phyloP scores from a whole-genome alignment of 2,797 vertebrate species.

The Cirrhinus mrigala region DNA sequence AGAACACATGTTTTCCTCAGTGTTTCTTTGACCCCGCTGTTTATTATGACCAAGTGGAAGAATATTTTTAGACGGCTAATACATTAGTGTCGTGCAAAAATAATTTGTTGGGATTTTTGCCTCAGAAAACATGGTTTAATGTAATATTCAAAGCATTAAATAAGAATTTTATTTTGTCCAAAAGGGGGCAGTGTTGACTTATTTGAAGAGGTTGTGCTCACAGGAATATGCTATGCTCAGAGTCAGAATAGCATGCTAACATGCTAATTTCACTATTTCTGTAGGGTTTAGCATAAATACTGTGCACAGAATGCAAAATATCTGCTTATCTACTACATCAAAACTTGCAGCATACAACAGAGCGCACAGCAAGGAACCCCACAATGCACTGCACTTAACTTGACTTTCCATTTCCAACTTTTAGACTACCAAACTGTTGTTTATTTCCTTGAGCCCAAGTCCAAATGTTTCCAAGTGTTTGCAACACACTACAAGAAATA shows the following conservation, averaged over 20 bases:
- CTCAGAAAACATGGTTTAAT: neutral
- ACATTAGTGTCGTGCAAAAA: neutral
- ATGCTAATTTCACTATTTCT: neutral
- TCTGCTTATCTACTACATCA: neutral
- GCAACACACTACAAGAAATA: neutral
- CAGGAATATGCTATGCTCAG: neutral
- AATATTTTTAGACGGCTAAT: slow-evolving; percentile 25
- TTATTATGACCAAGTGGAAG: neutral
- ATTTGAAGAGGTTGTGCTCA: neutral
- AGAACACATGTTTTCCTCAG: slow-evolving; percentile 6
- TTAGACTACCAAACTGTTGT: too few relatives aligned
- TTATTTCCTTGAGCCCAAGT: neutral
- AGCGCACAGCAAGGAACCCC: neutral
- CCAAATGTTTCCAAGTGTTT: neutral
- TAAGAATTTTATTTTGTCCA: slow-evolving; percentile 27
- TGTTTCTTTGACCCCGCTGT: neutral
- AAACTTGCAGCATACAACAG: neutral
- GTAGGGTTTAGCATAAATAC: neutral
- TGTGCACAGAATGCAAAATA: neutral
- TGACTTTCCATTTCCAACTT: neutral
- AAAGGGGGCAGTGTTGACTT: slow-evolving; percentile 45
- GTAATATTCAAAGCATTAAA: neutral
- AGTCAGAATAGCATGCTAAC: neutral
- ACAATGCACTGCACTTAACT: neutral
- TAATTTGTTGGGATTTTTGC: neutral